Percentiles rank a stretch among this genome's conserved stretches.
Evolutionary conservation across 2,113 vertebrate genomes (phyloP).

Genomic region (Neolamprologus sp.): DNA sequence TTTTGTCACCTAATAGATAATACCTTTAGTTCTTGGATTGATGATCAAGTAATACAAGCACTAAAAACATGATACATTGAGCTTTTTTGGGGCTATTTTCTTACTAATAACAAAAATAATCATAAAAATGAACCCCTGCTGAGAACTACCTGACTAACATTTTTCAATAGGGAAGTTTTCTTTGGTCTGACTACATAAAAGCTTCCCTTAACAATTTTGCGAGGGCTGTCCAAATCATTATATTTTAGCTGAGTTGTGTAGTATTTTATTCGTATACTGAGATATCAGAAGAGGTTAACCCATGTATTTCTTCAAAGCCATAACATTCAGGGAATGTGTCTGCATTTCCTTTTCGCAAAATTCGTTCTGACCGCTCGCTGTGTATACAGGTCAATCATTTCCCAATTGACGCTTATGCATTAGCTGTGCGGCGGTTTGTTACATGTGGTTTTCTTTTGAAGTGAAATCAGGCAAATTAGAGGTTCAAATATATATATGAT

Average conservation of each 20-base stretch:
- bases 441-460: conserved; percentile 3
- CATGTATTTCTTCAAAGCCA: not conserved
- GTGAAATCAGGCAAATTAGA: conserved; percentile 27
- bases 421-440: not conserved
- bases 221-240: not conserved
- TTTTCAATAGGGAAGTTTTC: not conserved
- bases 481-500: not conserved
- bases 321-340: not conserved
- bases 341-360: not conserved
- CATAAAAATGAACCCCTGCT: not conserved
- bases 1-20: not conserved
- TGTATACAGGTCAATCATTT: not conserved
- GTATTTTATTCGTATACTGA: not conserved
- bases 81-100: not conserved
- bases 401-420: conserved; percentile 8
- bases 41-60: not conserved
- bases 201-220: not conserved
- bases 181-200: not conserved
- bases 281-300: not conserved
- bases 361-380: not conserved
- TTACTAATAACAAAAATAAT: not conserved
- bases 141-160: not conserved
- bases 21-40: not conserved
- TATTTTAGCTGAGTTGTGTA: not conserved
- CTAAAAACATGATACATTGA: not conserved